Evolutionary conservation across 53 echinoderm and acorn worm species (phyloP).

Genomic region (Patiria pectinifera): DNA sequence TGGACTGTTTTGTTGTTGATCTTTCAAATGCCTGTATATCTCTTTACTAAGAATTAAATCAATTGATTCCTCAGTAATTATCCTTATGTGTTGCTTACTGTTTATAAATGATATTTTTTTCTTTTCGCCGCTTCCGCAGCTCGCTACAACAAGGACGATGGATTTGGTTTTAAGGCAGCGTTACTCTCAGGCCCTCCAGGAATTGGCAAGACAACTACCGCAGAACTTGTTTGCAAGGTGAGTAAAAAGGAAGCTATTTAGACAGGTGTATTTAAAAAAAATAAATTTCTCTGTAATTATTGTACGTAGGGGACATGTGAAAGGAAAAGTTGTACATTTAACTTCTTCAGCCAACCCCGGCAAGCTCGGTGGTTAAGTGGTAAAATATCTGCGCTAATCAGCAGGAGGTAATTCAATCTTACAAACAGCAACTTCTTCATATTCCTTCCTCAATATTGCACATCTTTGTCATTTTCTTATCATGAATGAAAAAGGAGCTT

Average conservation of each 20-base stretch:
- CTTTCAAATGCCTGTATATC: too few species aligned
- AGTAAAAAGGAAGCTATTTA: background rate
- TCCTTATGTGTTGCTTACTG: background rate
- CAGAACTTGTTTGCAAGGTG: slow-evolving; percentile 91
- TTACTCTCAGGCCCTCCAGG: slow-evolving; percentile 95
- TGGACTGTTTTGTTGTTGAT: too few species aligned
- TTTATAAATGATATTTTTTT: background rate
- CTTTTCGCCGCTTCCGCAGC: slow-evolving; percentile 29
- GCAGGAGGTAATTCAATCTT: too few species aligned
- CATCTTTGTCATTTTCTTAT: background rate
- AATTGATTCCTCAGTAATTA: background rate
- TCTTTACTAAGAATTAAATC: background rate
- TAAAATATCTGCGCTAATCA: too few species aligned
- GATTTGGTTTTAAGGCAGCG: slow-evolving; percentile 85
- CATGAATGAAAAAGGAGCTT: slow-evolving; percentile 61
- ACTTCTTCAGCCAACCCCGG: too few species aligned
- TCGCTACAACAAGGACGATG: slow-evolving; percentile 82
- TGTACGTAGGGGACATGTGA: too few species aligned
- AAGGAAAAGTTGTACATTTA: too few species aligned
- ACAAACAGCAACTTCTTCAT: background rate
- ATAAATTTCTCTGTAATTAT: too few species aligned
- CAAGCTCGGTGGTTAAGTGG: too few species aligned
- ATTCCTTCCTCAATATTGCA: background rate
- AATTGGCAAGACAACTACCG: slow-evolving; percentile 93
- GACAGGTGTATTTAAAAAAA: too few species aligned